Evolutionary conservation across 2,888 invertebrate genomes (phyloP), one percentile per base, ranked within the genome.

Genomic region (Spilarctia lutea): DNA sequence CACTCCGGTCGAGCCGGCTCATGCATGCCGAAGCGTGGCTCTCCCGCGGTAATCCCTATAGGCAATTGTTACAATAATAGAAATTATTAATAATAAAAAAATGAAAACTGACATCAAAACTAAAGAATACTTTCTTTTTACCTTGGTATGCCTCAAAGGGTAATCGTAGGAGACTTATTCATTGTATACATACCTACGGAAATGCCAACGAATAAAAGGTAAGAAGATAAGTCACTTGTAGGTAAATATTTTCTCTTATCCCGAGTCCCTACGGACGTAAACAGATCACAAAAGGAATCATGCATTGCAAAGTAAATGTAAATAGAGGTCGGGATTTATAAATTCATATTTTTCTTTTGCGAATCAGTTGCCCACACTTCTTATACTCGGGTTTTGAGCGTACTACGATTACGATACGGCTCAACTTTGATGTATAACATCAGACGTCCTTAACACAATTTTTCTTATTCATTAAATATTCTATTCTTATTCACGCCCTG

Each of bases 201-300:
- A 63, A 65, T 65, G n/a, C 24, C 65, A 48, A 35, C 65, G 42
- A 16, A 45, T 68, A 11, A 30, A 60, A 63, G 18, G 63, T 65
- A 65, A 48, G 35, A 65, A 45, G 71, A 35, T 48, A 45, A n/a
- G 33, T 45, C 48, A n/a, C 20, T 20, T 42, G 16, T 71, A 48
- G 45, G 63, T 39, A 72, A 72, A 72, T 72, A 52, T 56, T 72
- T 71, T 71, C 33, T 48, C 10, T 20, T n/a, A 65, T 45, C 63
- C 33, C 65, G 71, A 27, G 48, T 35, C 35, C 27, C 48, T 10
- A 42, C 42, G 18, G n/a, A 39, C 30, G 48, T 52, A 66, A 74
- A 70, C 63, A 42, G 70, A 65, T 66, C 52, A 65, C 39, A 71
- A 45, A 71, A n/a, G 65, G 48, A 48, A 48, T 65, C 65, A 33